These are phyloP conservation scores for Philypnodon macrostomus DNA, from an alignment of 2,797 vertebrate species.

Conservation along the genomic window DNA sequence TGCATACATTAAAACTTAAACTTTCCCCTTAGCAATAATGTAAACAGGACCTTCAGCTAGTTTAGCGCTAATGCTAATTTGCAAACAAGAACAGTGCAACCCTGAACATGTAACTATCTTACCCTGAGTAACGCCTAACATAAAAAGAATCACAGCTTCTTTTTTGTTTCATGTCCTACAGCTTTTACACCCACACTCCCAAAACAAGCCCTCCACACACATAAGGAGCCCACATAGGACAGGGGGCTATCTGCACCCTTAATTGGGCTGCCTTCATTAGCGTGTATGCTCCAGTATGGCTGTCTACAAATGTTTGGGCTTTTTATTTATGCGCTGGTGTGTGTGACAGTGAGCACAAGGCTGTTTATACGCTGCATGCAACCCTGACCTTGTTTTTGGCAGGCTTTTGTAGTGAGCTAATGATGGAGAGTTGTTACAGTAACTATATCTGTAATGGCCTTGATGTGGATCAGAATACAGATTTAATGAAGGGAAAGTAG, in stretches of 20 bases:
- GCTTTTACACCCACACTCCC: neutral
- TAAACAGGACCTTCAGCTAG: neutral
- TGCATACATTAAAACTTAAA: neutral
- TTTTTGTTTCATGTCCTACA: neutral
- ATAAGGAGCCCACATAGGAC: constrained; percentile 34
- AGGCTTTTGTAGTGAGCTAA: constrained; percentile 74
- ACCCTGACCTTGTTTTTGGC: constrained; percentile 66
- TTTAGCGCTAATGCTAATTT: neutral
- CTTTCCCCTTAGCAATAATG: neutral
- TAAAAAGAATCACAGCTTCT: neutral
- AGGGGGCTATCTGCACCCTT: constrained; percentile 20
- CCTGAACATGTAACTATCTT: neutral
- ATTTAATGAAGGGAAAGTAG: constrained; percentile 70
- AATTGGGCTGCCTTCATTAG: constrained; percentile 61
- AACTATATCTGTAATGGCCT: constrained; percentile 66
- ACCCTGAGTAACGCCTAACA: neutral
- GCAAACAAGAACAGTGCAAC: neutral
- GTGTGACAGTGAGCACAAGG: constrained; percentile 1
- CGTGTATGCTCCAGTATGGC: constrained; percentile 23
- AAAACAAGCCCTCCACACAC: constrained; percentile 12
- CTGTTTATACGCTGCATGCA: constrained; percentile 24
- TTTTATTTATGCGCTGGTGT: constrained; percentile 31
- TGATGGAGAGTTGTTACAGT: constrained; percentile 71
- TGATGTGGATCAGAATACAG: constrained; percentile 62
- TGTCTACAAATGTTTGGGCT: constrained; percentile 32